Percentiles rank a stretch among this genome's conserved stretches.
These are phyloP conservation scores for Anolis sagrei DNA, from an alignment of 2,113 vertebrate genomes.

Conservation along the genomic window DNA sequence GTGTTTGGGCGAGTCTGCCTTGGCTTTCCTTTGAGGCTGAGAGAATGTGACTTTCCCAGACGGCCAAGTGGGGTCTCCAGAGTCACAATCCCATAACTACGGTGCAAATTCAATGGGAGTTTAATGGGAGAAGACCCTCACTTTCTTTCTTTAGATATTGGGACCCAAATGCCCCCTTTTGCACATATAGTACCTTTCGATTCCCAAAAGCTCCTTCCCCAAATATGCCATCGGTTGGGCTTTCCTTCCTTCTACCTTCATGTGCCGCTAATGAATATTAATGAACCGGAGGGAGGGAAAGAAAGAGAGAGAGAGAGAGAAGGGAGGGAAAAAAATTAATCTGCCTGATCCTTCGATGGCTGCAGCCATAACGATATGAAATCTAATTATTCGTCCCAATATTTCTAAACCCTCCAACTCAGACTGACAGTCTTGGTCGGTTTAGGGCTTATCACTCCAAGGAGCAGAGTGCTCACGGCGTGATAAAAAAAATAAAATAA, in stretches of 20 bases:
- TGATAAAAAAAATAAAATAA: conserved; percentile 64
- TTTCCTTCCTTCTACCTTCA: conserved; percentile 56
- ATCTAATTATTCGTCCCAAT: conserved; percentile 99
- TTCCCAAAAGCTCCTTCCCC: neutral
- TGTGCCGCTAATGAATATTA: conserved; percentile 93
- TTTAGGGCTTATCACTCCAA: conserved; percentile 73
- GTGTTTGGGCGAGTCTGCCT: too few relatives aligned
- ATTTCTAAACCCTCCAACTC: conserved; percentile 84
- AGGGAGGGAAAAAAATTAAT: conserved; percentile 83
- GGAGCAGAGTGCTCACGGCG: conserved; percentile 61
- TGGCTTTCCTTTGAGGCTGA: too few relatives aligned
- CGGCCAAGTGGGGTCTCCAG: too few relatives aligned
- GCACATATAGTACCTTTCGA: neutral
- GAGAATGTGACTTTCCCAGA: too few relatives aligned
- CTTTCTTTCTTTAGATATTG: neutral
- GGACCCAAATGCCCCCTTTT: neutral
- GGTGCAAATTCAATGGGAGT: too few relatives aligned
- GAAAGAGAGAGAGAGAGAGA: conserved; percentile 12
- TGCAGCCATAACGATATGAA: conserved; percentile 91
- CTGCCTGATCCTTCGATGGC: conserved; percentile 94
- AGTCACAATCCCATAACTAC: neutral
- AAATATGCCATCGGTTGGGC: neutral
- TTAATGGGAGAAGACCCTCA: neutral
- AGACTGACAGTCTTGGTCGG: conserved; percentile 74
- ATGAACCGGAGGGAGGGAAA: conserved; percentile 74